Conservation (phyloP, 2,888 invertebrate genomes). For the Artemia sinica region DNA sequence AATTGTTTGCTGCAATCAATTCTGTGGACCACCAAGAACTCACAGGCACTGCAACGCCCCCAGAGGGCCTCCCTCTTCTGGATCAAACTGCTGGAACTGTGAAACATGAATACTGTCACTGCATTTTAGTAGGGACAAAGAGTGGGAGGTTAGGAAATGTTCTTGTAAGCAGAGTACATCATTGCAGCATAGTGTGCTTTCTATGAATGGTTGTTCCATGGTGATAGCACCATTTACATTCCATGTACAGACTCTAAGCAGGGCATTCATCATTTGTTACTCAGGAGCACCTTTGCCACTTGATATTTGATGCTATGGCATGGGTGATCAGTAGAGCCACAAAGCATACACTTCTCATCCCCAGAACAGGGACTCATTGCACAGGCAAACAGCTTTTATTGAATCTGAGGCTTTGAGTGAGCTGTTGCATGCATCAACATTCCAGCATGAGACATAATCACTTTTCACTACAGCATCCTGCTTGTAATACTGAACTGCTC, state of each 20-base stretch:
- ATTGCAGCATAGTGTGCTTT: neutral
- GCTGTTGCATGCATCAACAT: too few species aligned
- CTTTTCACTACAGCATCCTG: too few species aligned
- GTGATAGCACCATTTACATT: neutral
- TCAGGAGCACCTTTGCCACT: constrained; percentile 4
- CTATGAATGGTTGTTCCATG: neutral
- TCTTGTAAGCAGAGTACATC: neutral
- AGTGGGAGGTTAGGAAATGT: neutral
- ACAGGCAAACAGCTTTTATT: too few species aligned
- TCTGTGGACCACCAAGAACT: constrained; percentile 4
- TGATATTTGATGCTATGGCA: neutral
- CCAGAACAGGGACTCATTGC: too few species aligned
- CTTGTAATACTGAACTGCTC: too few species aligned
- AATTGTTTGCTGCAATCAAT: neutral
- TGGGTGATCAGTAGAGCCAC: neutral
- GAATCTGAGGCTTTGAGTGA: too few species aligned
- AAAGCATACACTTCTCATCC: too few species aligned
- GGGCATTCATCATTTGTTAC: neutral
- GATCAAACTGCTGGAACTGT: neutral
- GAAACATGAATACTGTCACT: neutral
- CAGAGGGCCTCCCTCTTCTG: constrained; percentile 7
- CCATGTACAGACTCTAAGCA: neutral
- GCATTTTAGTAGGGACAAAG: neutral
- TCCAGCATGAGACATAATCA: too few species aligned
- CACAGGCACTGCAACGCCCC: constrained; percentile 3